Conservation (phyloP, 2,113 vertebrate genomes). For the Notiomystis cincta region DNA sequence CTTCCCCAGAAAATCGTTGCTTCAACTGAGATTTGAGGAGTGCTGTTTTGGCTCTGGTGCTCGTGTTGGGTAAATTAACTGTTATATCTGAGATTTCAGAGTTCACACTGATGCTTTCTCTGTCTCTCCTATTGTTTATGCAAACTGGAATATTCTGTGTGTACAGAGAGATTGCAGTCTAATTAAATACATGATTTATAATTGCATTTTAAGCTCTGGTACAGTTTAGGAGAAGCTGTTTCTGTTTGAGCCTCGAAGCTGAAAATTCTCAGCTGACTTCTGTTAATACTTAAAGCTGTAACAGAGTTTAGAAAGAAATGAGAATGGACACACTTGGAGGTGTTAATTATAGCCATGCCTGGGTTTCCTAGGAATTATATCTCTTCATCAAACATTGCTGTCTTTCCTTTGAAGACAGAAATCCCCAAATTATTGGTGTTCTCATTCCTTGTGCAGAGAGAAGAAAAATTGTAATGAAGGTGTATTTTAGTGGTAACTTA, state of each 20-base stretch:
- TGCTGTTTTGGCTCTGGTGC: neutral
- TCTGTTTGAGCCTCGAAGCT: neutral
- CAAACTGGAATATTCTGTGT: neutral
- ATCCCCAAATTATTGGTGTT: neutral
- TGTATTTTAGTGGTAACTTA: neutral
- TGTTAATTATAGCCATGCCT: neutral
- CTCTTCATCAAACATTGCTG: neutral
- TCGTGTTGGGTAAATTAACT: neutral
- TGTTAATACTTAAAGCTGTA: neutral
- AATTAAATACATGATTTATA: conserved; percentile 19
- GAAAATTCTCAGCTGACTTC: neutral
- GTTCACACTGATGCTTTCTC: neutral
- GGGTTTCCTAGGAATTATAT: neutral
- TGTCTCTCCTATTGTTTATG: neutral
- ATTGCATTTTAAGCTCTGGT: neutral
- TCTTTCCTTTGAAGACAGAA: neutral
- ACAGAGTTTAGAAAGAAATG: neutral
- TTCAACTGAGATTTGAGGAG: neutral
- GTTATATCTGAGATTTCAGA: neutral
- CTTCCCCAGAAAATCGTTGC: neutral
- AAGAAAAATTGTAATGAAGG: neutral
- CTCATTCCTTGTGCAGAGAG: neutral
- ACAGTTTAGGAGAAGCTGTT: neutral
- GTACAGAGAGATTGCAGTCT: neutral
- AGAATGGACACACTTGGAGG: neutral